Conservation (phyloP, 2,888 invertebrate species). For the Oscheius sp. region DNA sequence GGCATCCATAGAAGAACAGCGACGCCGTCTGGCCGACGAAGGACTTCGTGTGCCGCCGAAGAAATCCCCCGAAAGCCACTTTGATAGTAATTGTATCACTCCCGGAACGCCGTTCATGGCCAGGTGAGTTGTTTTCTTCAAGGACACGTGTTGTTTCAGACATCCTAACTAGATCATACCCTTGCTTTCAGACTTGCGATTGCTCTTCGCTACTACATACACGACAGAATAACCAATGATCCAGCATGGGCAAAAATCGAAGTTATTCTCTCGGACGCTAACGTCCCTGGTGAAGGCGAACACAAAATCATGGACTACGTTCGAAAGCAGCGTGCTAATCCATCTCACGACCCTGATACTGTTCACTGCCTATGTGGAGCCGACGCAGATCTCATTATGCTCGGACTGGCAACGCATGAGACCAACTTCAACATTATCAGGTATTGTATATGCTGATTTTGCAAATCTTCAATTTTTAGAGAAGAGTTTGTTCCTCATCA, state of each 20-base stretch:
- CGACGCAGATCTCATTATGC: conserved; percentile 94
- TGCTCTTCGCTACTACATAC: conserved; percentile 80
- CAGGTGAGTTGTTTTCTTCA: conserved; percentile 38
- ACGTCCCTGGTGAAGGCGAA: conserved; percentile 97
- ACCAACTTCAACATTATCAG: conserved; percentile 95
- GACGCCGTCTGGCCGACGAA: conserved; percentile 67
- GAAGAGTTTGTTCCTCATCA: conserved; percentile 99
- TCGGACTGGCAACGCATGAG: conserved; percentile 95
- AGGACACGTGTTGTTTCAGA: not conserved
- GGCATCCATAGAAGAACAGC: conserved; percentile 82
- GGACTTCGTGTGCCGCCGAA: conserved; percentile 76
- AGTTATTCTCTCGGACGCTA: conserved; percentile 97
- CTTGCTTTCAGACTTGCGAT: conserved; percentile 57
- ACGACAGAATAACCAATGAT: conserved; percentile 89
- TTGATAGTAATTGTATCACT: conserved; percentile 99
- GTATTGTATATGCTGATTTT: conserved; percentile 20
- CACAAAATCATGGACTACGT: conserved; percentile 99
- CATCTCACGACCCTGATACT: conserved; percentile 94
- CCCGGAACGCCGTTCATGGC: conserved; percentile 82
- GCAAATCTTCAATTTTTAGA: conserved; percentile 57
- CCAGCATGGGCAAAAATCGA: conserved; percentile 94
- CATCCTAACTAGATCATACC: too few species aligned
- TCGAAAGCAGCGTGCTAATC: conserved; percentile 84
- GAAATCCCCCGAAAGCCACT: conserved; percentile 91
- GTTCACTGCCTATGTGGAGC: conserved; percentile 96